Evolutionary conservation across 2,113 vertebrate species (phyloP).

Genomic region (Eidolon helvum): DNA sequence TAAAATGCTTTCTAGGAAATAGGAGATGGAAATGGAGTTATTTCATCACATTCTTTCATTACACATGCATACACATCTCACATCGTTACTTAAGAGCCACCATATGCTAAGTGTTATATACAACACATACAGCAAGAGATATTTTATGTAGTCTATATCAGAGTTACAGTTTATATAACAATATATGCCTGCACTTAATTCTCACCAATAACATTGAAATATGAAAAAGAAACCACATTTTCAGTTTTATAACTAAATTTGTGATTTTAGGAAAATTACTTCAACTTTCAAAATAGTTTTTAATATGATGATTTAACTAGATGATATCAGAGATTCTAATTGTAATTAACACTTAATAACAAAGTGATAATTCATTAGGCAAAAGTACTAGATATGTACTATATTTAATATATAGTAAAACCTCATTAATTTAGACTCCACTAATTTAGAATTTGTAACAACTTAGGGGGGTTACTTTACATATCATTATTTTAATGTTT

Average conservation of each 20-base stretch:
- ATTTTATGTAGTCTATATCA: not conserved
- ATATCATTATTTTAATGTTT: not conserved
- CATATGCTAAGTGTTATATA: conserved; percentile 46
- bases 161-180: conserved; percentile 33
- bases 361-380: not conserved
- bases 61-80: not conserved
- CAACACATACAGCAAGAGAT: not conserved
- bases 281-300: conserved; percentile 9
- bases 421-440: not conserved
- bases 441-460: not conserved
- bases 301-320: not conserved
- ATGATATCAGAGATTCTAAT: not conserved
- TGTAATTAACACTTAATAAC: not conserved
- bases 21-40: not conserved
- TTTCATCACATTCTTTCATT: not conserved
- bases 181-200: conserved; percentile 37
- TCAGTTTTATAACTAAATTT: not conserved
- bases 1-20: not conserved
- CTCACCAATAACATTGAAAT: conserved; percentile 1
- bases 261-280: not conserved
- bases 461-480: not conserved
- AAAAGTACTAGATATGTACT: not conserved
- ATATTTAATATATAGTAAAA: not conserved
- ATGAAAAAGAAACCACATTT: not conserved
- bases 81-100: not conserved